Base-by-base conservation (phyloP, 2,113 vertebrate genomes). In the Mesoclemmys tuberculata region DNA sequence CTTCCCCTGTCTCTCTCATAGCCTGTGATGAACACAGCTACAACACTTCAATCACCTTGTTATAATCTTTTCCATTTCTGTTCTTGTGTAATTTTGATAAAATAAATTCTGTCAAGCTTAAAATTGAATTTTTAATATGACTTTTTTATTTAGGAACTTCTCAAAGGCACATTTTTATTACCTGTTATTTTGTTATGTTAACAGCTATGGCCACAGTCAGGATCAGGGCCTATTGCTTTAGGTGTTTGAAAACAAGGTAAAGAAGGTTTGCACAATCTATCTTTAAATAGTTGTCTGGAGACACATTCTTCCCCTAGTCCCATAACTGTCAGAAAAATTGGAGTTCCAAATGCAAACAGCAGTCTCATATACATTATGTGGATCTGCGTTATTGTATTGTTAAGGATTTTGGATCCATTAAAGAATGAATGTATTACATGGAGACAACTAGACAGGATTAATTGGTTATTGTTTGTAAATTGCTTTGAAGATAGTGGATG, bases 401-500 rank as follows among this genome's bases (percentile, higher is more conserved):
- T 79, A 71, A 91, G 58, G 77, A 84, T 89, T 85, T 89, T 55
- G 18, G 35, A 89, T 89, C 90, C 84, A 87, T 96, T 95, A 96
- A 22, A 55, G 87, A 96, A 96, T 94, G 77, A 95, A 92, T 92
- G 48, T 84, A 93, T 94, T 94, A 92, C 24, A 85, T 12, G 61
- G 68, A 94, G 13, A 51, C 16, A 89, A 85, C 61, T 87, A 31
- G 48, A 89, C 26, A 94, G 95, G 87, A 93, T 92, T 96, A 97
- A 94, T 95, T 95, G 38, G 52, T 88, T 88, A 89, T 89, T 96
- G 82, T 96, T 97, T 92, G 84, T 93, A 92, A 97, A 96, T 94
- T 94, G 55, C 82, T 89, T 92, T 92, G 61, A 55, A 95, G 77
- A 94, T 82, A 95, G 13, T 82, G 90, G 74, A 29, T 46, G 48